A percentile compares a stretch with the other conserved stretches of the same genome.
Conservation (phyloP, 2,113 vertebrate genomes). For the Brienomyrus brachyistius region DNA sequence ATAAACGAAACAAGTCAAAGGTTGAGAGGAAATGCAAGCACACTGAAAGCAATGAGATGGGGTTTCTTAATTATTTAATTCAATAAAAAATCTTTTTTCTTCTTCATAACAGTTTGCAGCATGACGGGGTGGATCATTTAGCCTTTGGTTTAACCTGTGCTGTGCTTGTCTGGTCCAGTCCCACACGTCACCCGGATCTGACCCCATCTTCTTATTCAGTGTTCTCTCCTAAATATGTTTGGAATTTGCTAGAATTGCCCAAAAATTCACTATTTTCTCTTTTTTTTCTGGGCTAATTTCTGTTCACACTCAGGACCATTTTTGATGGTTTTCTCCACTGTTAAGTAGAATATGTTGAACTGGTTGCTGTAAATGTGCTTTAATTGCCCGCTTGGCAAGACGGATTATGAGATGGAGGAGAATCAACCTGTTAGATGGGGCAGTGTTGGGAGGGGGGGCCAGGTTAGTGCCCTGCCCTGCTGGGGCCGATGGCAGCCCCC, state of each 20-base stretch:
- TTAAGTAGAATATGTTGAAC: not conserved
- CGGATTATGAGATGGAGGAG: not conserved
- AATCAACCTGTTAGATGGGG: not conserved
- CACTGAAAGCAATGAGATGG: not conserved
- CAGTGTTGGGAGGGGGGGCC: not conserved
- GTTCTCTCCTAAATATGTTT: not conserved
- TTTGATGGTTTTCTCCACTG: not conserved
- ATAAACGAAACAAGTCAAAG: conserved; percentile 4
- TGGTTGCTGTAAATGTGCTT: not conserved
- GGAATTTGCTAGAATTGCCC: not conserved
- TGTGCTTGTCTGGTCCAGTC: not conserved
- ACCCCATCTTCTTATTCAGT: not conserved
- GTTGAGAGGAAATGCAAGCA: not conserved
- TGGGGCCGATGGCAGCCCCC: not conserved
- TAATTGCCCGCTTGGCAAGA: not conserved
- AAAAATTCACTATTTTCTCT: not conserved
- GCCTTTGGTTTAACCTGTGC: not conserved
- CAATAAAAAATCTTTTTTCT: not conserved
- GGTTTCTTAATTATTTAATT: not conserved
- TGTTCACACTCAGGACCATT: not conserved
- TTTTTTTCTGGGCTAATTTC: not conserved
- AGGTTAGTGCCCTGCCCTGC: not conserved
- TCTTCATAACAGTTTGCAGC: not conserved
- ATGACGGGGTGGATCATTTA: not conserved
- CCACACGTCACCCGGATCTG: not conserved